Evolutionary conservation across 1,140 invertebrate species (phyloP), one percentile per base, ranked within the genome.

Genomic region (Apis cerana): DNA sequence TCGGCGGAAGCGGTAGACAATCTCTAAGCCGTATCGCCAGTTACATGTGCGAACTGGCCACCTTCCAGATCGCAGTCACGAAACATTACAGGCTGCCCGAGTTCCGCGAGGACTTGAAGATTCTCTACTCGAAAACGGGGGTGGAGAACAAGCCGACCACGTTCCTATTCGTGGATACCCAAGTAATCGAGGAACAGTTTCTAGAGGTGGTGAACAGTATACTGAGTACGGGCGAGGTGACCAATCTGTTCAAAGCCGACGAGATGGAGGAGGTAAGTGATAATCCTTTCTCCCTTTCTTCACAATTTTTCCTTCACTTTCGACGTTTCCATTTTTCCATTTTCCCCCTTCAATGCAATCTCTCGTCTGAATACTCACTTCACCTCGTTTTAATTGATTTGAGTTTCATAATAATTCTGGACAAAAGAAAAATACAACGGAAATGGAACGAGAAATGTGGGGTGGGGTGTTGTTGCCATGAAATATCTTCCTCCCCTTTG

Each of bases 161-260:
- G 50, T 98, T 98, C 93, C 95, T 98, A 48, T 98, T 98, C 93
- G 96, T 96, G 92, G 97, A 98, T 91, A 97, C 96, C 17, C 97
- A 97, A 91, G 96, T 98, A 70, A 96, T 96, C 0, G 96, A 97
- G 54, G 97, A 98, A 90, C 95, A 96, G 61, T 98, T 98, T 92
- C 95, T 98, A n/a, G 97, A 98, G 94, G 96, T 98, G 81, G 96
- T 98, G 48, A 98, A 98, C 92, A 98, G 97, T 91, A 96, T 98
- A 94, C 93, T 98, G 62, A 98, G 97, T 89, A 96, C 96, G 67
- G 97, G 97, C 2, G 97, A 98, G 94, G 96, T 98, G 71, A 96
- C 97, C 23, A 98, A 98, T 93, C 93, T 98, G 52, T 98, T 96
- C 92, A 97, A 97, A 91, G 91, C 95, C 1, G 97, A 98, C 87